These are phyloP conservation scores for Sebastes variabilis DNA, from an alignment of 2,797 vertebrate genomes.

Conservation along the genomic window DNA sequence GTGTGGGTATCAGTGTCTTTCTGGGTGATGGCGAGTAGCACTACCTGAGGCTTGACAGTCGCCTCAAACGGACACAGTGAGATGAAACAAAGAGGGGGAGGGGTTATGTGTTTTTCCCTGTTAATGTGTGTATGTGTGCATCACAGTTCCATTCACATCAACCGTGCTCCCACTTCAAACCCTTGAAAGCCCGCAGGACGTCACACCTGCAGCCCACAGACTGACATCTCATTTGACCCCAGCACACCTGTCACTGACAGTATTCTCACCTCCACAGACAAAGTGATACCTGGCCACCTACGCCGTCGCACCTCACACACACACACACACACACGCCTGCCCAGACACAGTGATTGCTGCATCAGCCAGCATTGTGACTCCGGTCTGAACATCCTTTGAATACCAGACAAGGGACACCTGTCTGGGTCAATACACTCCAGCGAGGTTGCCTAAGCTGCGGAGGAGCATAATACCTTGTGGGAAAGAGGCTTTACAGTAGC, in stretches of 20 bases:
- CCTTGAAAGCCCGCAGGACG: slow-evolving; percentile 28
- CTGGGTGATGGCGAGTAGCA: slow-evolving; percentile 9
- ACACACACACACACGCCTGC: neutral
- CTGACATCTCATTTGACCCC: slow-evolving; percentile 64
- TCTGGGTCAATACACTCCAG: slow-evolving; percentile 25
- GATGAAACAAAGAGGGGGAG: neutral
- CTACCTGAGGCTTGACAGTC: slow-evolving; percentile 16
- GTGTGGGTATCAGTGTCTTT: slow-evolving; percentile 32
- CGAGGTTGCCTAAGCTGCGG: slow-evolving; percentile 15
- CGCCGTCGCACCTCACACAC: neutral
- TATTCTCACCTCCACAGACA: slow-evolving; percentile 51
- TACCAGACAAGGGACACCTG: slow-evolving; percentile 21
- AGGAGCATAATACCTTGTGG: neutral
- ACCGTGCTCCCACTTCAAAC: slow-evolving; percentile 21
- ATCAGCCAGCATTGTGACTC: slow-evolving; percentile 24
- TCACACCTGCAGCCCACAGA: slow-evolving; percentile 60
- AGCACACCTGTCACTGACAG: slow-evolving; percentile 29
- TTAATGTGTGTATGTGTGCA: neutral
- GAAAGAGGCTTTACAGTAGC: neutral
- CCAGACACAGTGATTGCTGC: slow-evolving; percentile 28
- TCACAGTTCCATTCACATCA: slow-evolving; percentile 13
- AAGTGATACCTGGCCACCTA: slow-evolving; percentile 33
- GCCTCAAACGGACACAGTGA: slow-evolving; percentile 12
- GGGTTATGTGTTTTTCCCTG: neutral
- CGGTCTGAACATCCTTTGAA: slow-evolving; percentile 29